Conservation (phyloP, 2,888 invertebrate species). For the Sarcophaga carnaria region DNA sequence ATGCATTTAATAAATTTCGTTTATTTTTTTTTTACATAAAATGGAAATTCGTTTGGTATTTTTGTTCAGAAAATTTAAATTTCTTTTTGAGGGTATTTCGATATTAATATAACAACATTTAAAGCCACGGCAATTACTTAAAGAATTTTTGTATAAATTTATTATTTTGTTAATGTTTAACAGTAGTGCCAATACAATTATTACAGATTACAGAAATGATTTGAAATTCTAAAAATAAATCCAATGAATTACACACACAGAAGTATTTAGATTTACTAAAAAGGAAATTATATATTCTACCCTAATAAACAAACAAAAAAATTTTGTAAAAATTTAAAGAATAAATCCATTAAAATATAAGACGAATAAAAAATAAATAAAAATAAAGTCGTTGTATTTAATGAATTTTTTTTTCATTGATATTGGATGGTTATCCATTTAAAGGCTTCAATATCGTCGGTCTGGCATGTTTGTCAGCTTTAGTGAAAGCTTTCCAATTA, state of each 20-base stretch:
- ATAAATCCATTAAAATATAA: slow-evolving; percentile 3
- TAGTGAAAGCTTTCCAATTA: too few species aligned
- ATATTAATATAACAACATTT: slow-evolving; percentile 65
- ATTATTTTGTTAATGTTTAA: too few species aligned
- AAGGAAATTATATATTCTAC: slow-evolving; percentile 6
- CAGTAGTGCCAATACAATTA: slow-evolving; percentile 63
- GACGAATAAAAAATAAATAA: too few species aligned
- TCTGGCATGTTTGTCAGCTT: too few species aligned
- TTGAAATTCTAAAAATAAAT: slow-evolving; percentile 52
- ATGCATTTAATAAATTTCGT: slow-evolving; percentile 22
- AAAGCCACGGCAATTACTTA: slow-evolving; percentile 67
- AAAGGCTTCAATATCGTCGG: too few species aligned
- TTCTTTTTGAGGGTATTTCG: slow-evolving; percentile 15
- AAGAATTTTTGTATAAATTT: slow-evolving; percentile 38
- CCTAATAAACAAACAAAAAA: too few species aligned
- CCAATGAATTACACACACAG: slow-evolving; percentile 55
- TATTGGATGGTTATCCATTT: too few species aligned
- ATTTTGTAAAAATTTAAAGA: neutral
- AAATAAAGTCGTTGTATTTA: too few species aligned
- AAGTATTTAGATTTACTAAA: slow-evolving; percentile 2
- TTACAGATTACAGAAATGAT: too few species aligned
- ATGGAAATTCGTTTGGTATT: neutral
- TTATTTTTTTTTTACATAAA: neutral
- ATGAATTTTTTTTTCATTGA: too few species aligned
- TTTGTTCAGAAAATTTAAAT: neutral